Base-by-base conservation (phyloP, 2,888 invertebrate species). In the Ctenicera cuprea region DNA sequence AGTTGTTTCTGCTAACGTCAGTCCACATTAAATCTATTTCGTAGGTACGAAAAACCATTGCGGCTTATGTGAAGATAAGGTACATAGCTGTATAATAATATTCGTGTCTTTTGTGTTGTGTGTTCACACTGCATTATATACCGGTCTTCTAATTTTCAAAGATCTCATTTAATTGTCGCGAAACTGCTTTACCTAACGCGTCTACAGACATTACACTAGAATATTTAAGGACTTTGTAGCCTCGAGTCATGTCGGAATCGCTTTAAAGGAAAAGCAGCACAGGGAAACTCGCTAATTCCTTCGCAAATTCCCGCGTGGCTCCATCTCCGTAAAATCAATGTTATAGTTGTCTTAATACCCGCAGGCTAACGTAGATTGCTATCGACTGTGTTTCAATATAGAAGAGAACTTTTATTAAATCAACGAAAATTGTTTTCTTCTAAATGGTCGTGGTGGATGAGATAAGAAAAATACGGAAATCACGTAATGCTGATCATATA, bases 271-370 rank as follows among this genome's bases (percentile, higher is more conserved):
- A n/a, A 74, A 54, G 66, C 62, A 66, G 43, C 26, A 50, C 22
- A 50, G 54, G 66, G 61, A 74, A 71, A 61, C 67, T 71, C 68
- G 72, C 71, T 77, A 77, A 77, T 77, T 77, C 73, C 73, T 73
- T 73, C 45, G 73, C 75, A 77, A 71, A 77, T 71, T 73, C 73
- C 73, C 71, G 75, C 71, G 52, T 43, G 64, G 50, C 74, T 74
- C 69, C 61, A 73, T 76, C 73, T 64, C 70, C 68, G 75, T 73
- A 77, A 77, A 77, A 77, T 77, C 77, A 77, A 77, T 77, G 77
- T 77, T 76, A 73, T 77, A 77, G 76, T 77, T 77, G 76, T 76
- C 77, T 77, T 77, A 77, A 76, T 77, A 65, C 76, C 75, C 74
- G 65, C 71, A 71, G 74, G 71, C 66, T 38, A 73, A 67, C 54